These are phyloP conservation scores for Noctua janthina DNA, from an alignment of 2,888 invertebrate genomes.

Conservation along the genomic window DNA sequence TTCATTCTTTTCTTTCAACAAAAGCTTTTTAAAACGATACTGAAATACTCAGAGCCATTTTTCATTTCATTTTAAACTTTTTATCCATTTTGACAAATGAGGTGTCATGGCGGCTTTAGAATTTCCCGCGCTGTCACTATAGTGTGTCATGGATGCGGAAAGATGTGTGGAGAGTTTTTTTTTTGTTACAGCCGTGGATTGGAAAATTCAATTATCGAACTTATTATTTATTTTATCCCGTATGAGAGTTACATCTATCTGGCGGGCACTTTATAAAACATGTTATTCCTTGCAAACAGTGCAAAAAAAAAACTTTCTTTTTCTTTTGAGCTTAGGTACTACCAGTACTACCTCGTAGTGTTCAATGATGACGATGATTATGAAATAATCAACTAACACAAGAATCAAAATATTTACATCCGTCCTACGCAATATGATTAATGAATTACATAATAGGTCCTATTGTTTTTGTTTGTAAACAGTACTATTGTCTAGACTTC, in stretches of 20 bases:
- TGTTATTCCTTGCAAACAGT: background rate
- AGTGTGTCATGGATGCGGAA: constrained; percentile 4
- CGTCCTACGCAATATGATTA: background rate
- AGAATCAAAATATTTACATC: constrained; percentile 17
- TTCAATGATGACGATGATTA: background rate
- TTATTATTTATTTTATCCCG: background rate
- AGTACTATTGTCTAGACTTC: constrained; percentile 18
- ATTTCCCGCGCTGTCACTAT: constrained; percentile 35
- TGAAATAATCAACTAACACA: background rate
- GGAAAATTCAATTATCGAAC: background rate
- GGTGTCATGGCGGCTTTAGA: constrained; percentile 45
- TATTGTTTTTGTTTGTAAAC: constrained; percentile 27
- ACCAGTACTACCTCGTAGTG: background rate
- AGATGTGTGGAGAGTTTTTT: background rate
- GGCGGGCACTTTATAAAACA: background rate
- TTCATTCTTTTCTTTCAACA: background rate
- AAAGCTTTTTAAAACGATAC: background rate
- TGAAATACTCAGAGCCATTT: constrained; percentile 3
- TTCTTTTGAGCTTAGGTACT: background rate
- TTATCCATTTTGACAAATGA: constrained; percentile 47
- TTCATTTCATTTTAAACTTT: constrained; percentile 23
- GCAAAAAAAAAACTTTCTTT: background rate
- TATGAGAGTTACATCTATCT: background rate
- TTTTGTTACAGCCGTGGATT: background rate
- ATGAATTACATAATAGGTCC: constrained; percentile 5